Percentiles rank a stretch among this genome's conserved stretches.
These are phyloP conservation scores for Lycia hirtaria DNA, from an alignment of 2,888 invertebrate genomes.

Conservation along the genomic window DNA sequence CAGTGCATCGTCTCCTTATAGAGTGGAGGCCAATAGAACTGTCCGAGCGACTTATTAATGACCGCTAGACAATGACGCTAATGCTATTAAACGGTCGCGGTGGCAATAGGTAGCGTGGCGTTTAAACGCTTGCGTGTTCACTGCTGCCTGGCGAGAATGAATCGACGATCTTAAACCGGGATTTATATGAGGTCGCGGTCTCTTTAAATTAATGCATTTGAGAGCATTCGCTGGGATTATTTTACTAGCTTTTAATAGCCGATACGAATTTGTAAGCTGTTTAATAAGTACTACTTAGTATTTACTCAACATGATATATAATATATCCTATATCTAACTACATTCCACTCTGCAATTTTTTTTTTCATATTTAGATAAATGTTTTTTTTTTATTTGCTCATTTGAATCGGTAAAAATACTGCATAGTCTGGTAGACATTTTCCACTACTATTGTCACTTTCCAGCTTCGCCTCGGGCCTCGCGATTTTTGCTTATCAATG, in stretches of 20 bases:
- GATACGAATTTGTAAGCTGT: not conserved
- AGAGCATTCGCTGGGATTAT: constrained; percentile 1
- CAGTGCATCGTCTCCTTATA: constrained; percentile 61
- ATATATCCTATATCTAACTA: no score
- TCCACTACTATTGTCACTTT: no score
- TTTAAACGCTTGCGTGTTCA: constrained; percentile 58
- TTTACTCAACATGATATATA: no score
- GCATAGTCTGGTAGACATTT: no score
- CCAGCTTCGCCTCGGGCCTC: no score
- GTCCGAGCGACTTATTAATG: constrained; percentile 78
- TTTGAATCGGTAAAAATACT: no score
- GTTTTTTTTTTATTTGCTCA: no score
- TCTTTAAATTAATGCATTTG: constrained; percentile 22
- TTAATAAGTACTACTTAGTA: no score
- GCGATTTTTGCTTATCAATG: no score
- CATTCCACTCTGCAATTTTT: no score
- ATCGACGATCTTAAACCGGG: constrained; percentile 38
- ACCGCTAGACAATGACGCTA: constrained; percentile 76
- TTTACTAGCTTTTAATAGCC: not conserved
- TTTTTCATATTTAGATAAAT: no score
- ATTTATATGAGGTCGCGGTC: constrained; percentile 32
- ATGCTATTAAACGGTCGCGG: constrained; percentile 75
- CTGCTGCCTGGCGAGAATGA: constrained; percentile 39
- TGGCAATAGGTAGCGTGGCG: constrained; percentile 60
- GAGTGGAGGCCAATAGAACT: constrained; percentile 75